Conservation (phyloP, 30 jellyfish, hydroid and myxozoan species). For the Turritopsis dohrnii region DNA sequence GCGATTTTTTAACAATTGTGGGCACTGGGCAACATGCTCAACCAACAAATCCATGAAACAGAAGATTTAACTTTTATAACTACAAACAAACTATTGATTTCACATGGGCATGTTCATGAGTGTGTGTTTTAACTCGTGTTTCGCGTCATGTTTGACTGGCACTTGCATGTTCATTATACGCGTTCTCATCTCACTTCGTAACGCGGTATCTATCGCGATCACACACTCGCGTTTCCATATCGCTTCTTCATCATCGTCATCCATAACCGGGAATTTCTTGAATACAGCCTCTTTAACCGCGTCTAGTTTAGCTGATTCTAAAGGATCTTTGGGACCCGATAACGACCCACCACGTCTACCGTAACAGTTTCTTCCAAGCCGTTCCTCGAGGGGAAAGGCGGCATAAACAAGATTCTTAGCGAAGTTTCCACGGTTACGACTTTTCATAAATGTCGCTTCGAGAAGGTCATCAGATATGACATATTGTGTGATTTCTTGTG, state of each 20-base stretch:
- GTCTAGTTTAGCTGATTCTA: conserved; percentile 57
- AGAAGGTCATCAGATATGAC: conserved; percentile 47
- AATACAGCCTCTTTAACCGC: conserved; percentile 58
- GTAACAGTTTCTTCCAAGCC: conserved; percentile 74
- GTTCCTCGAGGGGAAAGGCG: conserved; percentile 59
- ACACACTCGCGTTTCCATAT: conserved; percentile 93
- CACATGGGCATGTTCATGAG: conserved; percentile 4
- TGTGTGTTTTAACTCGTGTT: not conserved
- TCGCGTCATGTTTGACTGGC: conserved; percentile 8
- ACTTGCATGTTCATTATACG: conserved; percentile 24
- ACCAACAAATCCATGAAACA: no score
- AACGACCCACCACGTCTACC: conserved; percentile 79
- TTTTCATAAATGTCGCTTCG: conserved; percentile 39
- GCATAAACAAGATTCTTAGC: conserved; percentile 75
- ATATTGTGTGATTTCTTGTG: conserved; percentile 17
- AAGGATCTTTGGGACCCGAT: conserved; percentile 71
- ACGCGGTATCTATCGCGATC: conserved; percentile 89
- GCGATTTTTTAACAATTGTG: no score
- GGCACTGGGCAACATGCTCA: no score
- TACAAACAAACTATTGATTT: not conserved
- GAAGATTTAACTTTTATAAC: no score
- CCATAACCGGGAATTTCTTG: conserved; percentile 61
- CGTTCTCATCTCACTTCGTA: conserved; percentile 75
- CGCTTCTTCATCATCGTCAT: conserved; percentile 53
- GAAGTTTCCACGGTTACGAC: conserved; percentile 88